Base-by-base conservation (phyloP, 2,888 invertebrate genomes). In the Steinernema scapterisci region DNA sequence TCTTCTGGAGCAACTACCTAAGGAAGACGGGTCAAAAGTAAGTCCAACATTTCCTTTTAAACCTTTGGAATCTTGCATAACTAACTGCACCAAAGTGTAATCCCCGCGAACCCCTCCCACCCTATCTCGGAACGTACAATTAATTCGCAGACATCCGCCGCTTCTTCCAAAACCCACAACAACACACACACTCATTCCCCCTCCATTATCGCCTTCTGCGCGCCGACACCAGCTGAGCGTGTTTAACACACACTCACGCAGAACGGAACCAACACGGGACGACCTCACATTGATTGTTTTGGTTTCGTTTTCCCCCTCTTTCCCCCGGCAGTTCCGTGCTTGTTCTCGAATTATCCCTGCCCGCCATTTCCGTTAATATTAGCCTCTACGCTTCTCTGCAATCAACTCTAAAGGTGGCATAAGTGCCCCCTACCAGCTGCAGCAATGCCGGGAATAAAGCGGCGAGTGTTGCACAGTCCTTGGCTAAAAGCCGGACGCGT, bases 121-220 rank as follows among this genome's bases (percentile, higher is more conserved):
- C n/a, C n/a, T n/a, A n/a, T n/a, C n/a, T n/a, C n/a, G n/a, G n/a
- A n/a, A n/a, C n/a, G n/a, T n/a, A n/a, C n/a, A n/a, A n/a, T n/a
- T n/a, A n/a, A n/a, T n/a, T n/a, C n/a, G n/a, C n/a, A n/a, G n/a
- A n/a, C n/a, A n/a, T n/a, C n/a, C 38, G 38, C 9, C 38, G 38
- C 38, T 38, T 38, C 38, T 9, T 38, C 5, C 9, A 3, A 9
- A 38, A 38, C 38, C 38, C 38, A 38, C 3, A 38, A 38, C 38
- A 38, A 9, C 38, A 6, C 38, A 38, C 9, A 6, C 38, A 38
- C 9, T 38, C 7, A 1, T 31, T 38, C 63, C 63, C 7, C 11
- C 63, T 38, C 63, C 63, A 63, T 63, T 63, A 63, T 63, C 63
- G 63, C 63, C 31, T 38, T 27, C 63, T 63, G 63, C 63, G 31